phyloP scores from a whole-genome alignment of 1,140 invertebrate species.

The Carposina sasakii region DNA sequence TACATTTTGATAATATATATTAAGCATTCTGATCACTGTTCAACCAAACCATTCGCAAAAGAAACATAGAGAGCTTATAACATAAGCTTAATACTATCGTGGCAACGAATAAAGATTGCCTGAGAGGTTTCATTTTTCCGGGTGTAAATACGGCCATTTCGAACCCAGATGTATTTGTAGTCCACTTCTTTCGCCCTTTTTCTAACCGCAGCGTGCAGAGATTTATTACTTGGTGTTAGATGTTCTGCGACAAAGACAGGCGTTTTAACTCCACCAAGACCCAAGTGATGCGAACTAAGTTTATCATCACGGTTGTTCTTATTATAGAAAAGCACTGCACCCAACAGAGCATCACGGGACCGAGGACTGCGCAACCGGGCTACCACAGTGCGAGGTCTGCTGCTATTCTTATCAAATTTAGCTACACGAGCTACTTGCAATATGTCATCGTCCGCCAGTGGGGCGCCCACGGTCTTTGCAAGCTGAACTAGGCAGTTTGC shows the following conservation, averaged over 20 bases:
- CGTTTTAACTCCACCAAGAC: background rate
- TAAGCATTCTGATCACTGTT: background rate
- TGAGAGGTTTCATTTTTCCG: background rate
- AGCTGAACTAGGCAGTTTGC: too few species aligned
- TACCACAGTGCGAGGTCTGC: background rate
- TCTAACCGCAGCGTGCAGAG: conserved; percentile 13
- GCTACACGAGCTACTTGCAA: background rate
- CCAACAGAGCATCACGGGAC: background rate
- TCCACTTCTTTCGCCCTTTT: background rate
- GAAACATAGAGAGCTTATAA: background rate
- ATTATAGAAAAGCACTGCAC: conserved; percentile 8
- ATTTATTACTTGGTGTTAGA: conserved; percentile 10
- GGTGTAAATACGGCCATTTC: background rate
- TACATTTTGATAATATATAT: conserved; percentile 22
- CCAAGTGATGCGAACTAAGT: conserved; percentile 12
- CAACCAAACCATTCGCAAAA: background rate
- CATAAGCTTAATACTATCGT: background rate
- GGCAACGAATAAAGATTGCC: background rate
- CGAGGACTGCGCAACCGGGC: background rate
- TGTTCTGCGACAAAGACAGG: conserved; percentile 17
- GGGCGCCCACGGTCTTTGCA: conserved; percentile 5
- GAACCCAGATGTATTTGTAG: too few species aligned
- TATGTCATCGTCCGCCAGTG: background rate
- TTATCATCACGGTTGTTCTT: conserved; percentile 10
- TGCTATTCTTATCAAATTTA: background rate